Percentiles rank a stretch among this genome's conserved stretches.
phyloP scores from a whole-genome alignment of 2,888 invertebrate species.

The Dynastes tityus region DNA sequence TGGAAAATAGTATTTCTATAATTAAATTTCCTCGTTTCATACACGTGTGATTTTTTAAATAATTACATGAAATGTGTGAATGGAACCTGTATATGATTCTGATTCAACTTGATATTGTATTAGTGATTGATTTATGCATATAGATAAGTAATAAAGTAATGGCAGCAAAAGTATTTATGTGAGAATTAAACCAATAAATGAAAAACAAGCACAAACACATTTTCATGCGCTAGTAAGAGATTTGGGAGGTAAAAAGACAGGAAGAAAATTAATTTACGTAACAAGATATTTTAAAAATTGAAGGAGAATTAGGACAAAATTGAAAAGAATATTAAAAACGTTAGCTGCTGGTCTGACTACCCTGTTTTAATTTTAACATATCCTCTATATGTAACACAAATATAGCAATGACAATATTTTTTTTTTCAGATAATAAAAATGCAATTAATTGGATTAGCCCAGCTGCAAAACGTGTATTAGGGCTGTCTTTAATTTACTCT shows the following conservation, averaged over 20 bases:
- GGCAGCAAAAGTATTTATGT: no score
- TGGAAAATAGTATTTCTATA: not conserved
- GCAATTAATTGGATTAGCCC: constrained; percentile 28
- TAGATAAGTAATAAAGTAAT: no score
- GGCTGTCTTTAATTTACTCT: constrained; percentile 30
- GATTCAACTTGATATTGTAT: not conserved
- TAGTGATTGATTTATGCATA: not conserved
- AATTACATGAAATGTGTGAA: not conserved
- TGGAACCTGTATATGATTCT: not conserved
- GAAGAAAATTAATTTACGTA: no score
- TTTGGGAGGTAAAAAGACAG: no score
- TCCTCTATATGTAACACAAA: no score
- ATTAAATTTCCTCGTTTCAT: constrained; percentile 2
- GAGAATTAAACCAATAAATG: no score
- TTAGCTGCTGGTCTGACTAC: no score
- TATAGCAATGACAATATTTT: not conserved
- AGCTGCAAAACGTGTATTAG: constrained; percentile 20
- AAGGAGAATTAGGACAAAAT: no score
- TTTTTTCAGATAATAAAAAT: constrained; percentile 7
- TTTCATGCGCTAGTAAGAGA: no score
- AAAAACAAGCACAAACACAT: no score
- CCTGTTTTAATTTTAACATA: not conserved
- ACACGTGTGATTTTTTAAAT: not conserved
- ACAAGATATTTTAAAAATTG: no score
- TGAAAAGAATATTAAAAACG: no score